Evolutionary conservation across 2,888 invertebrate species (phyloP), one percentile per base, ranked within the genome.

Genomic region (Athalia rosae): DNA sequence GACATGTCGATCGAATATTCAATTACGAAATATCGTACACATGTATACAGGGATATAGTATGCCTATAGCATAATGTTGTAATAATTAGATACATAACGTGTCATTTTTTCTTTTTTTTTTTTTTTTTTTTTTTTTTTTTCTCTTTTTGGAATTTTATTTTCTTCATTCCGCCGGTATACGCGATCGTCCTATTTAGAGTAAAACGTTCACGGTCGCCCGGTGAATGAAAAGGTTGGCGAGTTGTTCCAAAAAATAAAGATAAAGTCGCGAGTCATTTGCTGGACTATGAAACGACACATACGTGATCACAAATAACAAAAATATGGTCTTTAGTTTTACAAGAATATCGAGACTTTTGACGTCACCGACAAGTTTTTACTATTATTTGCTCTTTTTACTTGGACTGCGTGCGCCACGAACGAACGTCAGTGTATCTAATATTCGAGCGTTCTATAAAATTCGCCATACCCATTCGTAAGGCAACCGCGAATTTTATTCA

Each of bases 301-400:
- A 28, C 28, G 28, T 28, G 28, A 28, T 28, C 28, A 71, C 9
- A 13, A 71, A 67, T 41, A 41, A 50, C 41, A 43, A 67, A 28
- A 41, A 48, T 67, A 41, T 53, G 67, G 67, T 50, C 50, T 67
- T 67, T 48, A 53, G 53, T 50, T 28, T n/a, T 11, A n/a, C 13
- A 56, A 58, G 45, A 58, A 71, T 61, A 58, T 45, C 71, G 45
- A 71, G 71, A 58, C 58, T 45, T 45, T 71, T 71, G 71, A 71
- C 71, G 71, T 71, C 71, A 71, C 41, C 45, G 45, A 58, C 71
- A n/a, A 71, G 71, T 71, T 71, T 45, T 13, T 8, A n/a, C n/a
- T 15, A 13, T 13, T 71, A 13, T 71, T 71, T 56, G 7, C 4
- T 71, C 9, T 58, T 58, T 13, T 64, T 45, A 41, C 53, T 45